phyloP scores from a whole-genome alignment of 1,140 invertebrate genomes.

The Heliothis subflexa region DNA sequence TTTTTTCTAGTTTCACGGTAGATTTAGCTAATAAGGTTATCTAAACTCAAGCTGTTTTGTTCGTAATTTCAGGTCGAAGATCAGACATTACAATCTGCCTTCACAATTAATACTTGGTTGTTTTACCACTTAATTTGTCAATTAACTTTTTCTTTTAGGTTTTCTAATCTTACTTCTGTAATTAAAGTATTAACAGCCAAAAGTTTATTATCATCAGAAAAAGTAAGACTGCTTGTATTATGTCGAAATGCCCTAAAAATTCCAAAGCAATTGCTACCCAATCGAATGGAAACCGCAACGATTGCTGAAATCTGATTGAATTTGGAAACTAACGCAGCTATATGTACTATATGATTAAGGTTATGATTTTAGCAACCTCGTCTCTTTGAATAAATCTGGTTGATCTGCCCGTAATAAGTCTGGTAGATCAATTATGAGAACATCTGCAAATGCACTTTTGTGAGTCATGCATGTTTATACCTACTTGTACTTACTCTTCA shows the following conservation, averaged over 20 bases:
- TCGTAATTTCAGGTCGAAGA: neutral
- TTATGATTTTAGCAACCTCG: neutral
- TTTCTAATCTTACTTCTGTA: too few relatives aligned
- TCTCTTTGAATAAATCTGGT: neutral
- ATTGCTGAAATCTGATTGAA: slow-evolving; percentile 31
- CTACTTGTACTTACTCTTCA: too few relatives aligned
- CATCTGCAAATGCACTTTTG: slow-evolving; percentile 8
- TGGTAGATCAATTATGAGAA: neutral
- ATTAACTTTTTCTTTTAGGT: too few relatives aligned
- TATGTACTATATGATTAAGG: neutral
- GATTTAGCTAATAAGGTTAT: neutral
- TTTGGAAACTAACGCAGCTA: neutral
- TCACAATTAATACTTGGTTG: too few relatives aligned
- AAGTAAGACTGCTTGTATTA: neutral
- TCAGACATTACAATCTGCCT: neutral
- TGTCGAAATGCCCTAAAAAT: neutral
- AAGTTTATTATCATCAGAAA: neutral
- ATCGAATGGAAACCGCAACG: neutral
- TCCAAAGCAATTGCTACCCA: neutral
- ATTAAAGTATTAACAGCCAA: too few relatives aligned
- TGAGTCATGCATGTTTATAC: neutral
- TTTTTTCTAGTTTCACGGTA: neutral
- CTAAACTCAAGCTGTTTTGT: neutral
- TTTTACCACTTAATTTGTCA: too few relatives aligned
- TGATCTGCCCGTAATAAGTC: neutral